Percentiles rank a stretch among this genome's conserved stretches.
phyloP scores from a whole-genome alignment of 2,888 invertebrate species.

The Junonia oenone region DNA sequence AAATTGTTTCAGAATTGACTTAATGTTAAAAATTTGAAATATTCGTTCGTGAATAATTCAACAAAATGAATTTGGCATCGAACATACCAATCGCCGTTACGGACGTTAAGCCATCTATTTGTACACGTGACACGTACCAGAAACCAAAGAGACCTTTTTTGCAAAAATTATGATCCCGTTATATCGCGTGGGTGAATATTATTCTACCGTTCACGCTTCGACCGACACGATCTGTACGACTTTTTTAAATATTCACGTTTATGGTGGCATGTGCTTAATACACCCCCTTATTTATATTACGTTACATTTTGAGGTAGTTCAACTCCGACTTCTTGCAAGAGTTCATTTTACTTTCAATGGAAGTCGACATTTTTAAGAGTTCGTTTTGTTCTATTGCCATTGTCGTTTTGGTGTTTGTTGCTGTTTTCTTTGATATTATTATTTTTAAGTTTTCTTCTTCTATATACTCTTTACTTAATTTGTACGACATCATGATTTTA shows the following conservation, averaged over 20 bases:
- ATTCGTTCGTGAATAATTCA: slow-evolving; percentile 28
- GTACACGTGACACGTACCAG: slow-evolving; percentile 47
- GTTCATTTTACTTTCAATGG: background rate
- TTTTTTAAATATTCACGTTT: slow-evolving; percentile 63
- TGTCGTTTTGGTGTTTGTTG: background rate
- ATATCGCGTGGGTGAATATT: slow-evolving; percentile 40
- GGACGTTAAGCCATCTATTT: slow-evolving; percentile 35
- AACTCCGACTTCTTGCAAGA: background rate
- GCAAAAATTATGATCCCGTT: slow-evolving; percentile 55
- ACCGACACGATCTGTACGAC: slow-evolving; percentile 52
- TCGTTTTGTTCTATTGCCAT: background rate
- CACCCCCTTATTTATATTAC: slow-evolving; percentile 63
- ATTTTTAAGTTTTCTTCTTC: background rate
- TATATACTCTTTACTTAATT: background rate
- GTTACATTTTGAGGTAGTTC: slow-evolving; percentile 43
- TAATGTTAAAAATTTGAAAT: background rate
- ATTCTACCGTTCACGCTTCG: slow-evolving; percentile 45
- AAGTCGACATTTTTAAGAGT: background rate
- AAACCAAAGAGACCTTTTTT: slow-evolving; percentile 47
- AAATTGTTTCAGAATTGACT: no score
- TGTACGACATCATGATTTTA: background rate
- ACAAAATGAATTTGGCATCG: slow-evolving; percentile 32
- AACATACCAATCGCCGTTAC: slow-evolving; percentile 28
- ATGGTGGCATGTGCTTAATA: slow-evolving; percentile 56
- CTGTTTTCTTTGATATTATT: background rate